Conservation (phyloP, 2,888 invertebrate species). For the Schizotus pectinicornis region DNA sequence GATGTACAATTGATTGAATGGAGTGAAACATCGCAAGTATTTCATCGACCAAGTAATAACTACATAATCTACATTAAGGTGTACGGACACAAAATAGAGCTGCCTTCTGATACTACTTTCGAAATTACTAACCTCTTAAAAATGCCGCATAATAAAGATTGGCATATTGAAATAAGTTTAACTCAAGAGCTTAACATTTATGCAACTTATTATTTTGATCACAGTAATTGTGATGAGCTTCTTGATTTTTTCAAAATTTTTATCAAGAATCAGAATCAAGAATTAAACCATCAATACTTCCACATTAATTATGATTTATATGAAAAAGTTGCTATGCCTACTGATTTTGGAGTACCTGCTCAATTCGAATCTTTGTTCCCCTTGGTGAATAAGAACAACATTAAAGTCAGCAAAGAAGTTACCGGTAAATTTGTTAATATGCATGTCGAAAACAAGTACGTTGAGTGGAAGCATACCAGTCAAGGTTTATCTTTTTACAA, state of each 20-base stretch:
- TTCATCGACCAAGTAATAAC: slow-evolving; percentile 9
- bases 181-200: no score
- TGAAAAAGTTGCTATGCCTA: slow-evolving; percentile 45
- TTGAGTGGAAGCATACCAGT: slow-evolving; percentile 49
- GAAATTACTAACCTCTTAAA: not conserved
- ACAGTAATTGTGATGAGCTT: not conserved
- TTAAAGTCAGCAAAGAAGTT: slow-evolving; percentile 37
- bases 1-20: slow-evolving; percentile 18
- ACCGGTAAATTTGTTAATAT: slow-evolving; percentile 41
- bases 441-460: slow-evolving; percentile 42
- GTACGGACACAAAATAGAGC: not conserved
- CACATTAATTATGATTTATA: slow-evolving; percentile 35
- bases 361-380: slow-evolving; percentile 50
- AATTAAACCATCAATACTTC: not conserved
- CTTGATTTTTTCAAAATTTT: slow-evolving; percentile 11
- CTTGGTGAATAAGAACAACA: slow-evolving; percentile 37
- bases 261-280: no score
- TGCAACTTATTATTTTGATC: no score
- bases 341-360: slow-evolving; percentile 56
- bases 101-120: not conserved
- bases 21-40: not conserved
- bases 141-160: not conserved
- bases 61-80: slow-evolving; percentile 12
- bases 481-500: slow-evolving; percentile 57
- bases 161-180: not conserved